Evolutionary conservation across 2,113 vertebrate genomes (phyloP), one percentile per base, ranked within the genome.

Genomic region (Bubo scandiacus): DNA sequence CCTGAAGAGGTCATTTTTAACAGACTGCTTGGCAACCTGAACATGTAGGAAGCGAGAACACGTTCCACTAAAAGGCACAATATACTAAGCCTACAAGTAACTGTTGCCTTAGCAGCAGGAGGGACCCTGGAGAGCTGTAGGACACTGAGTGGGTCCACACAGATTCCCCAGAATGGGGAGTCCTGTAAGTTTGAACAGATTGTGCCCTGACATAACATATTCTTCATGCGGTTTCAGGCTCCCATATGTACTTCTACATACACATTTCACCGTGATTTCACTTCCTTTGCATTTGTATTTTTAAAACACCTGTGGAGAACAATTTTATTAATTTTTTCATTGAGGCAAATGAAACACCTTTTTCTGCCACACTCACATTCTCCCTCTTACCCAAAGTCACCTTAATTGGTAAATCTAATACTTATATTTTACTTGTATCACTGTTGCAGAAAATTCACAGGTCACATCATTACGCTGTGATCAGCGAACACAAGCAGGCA

Each of bases 101-200:
- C 9, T 27, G 20, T 11, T 73, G 73, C 9, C 26, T 74, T 13
- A 71, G 42, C 20, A 81, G 68, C 32, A 71, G 45, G 19, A 86
- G 17, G 25, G 42, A 71, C 22, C 36, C 55, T 42, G n/a, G 9
- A 67, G 61, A 92, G 38, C 66, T 42, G 8, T 3, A 82, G 73
- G 22, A 66, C 27, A 78, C 10, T 0, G 0, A 71, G 29, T 11
- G 36, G 19, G 15, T 58, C 21, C 34, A 67, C 32, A 59, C 0
- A 58, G 29, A 67, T n/a, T 30, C 21, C 42, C 47, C 52, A 29
- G 71, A 72, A 68, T n/a, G 26, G 15, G 47, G 43, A 72, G 26
- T 49, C 51, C 52, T 63, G 3, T 7, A 36, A 90, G 22, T 47
- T 1, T 63, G 52, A 88, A 72, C 19, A 51, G 29, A 26, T 20